phyloP scores from a whole-genome alignment of 1,140 invertebrate genomes.

The Drosophila fuyamai region DNA sequence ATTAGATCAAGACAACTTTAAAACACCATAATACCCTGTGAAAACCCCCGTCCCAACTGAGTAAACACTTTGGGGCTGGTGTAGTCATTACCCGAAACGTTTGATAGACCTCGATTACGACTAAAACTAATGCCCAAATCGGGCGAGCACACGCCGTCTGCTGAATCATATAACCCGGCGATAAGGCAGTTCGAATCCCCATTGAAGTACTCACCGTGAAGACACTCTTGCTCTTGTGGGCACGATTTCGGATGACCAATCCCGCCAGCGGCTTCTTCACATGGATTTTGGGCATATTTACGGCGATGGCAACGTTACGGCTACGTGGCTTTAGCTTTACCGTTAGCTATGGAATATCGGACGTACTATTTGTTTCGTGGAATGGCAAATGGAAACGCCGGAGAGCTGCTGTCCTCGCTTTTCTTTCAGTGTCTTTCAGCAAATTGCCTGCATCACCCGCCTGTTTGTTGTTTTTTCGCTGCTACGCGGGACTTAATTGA shows the following conservation, averaged over 20 bases:
- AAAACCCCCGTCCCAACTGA: slow-evolving; percentile 4
- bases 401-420: slow-evolving; percentile 20
- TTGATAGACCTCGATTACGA: slow-evolving; percentile 33
- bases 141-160: slow-evolving; percentile 19
- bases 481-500: slow-evolving; percentile 31
- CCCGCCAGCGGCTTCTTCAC: slow-evolving; percentile 85
- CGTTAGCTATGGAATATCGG: not conserved
- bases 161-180: slow-evolving; percentile 32
- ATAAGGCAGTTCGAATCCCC: slow-evolving; percentile 17
- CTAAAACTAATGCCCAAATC: slow-evolving; percentile 37
- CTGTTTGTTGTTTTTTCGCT: slow-evolving; percentile 28
- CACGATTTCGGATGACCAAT: slow-evolving; percentile 90
- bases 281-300: slow-evolving; percentile 83
- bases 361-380: slow-evolving; percentile 15
- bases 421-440: slow-evolving; percentile 33
- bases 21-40: not conserved
- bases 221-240: slow-evolving; percentile 89
- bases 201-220: slow-evolving; percentile 87
- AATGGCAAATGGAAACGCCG: slow-evolving; percentile 14
- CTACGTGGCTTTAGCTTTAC: slow-evolving; percentile 47
- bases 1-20: not conserved
- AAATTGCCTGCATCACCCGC: slow-evolving; percentile 57
- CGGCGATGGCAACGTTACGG: slow-evolving; percentile 53
- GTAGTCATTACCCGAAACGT: slow-evolving; percentile 24
- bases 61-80: slow-evolving; percentile 14